Conservation (phyloP, 2,797 vertebrate species). For the Sardinella longiceps region DNA sequence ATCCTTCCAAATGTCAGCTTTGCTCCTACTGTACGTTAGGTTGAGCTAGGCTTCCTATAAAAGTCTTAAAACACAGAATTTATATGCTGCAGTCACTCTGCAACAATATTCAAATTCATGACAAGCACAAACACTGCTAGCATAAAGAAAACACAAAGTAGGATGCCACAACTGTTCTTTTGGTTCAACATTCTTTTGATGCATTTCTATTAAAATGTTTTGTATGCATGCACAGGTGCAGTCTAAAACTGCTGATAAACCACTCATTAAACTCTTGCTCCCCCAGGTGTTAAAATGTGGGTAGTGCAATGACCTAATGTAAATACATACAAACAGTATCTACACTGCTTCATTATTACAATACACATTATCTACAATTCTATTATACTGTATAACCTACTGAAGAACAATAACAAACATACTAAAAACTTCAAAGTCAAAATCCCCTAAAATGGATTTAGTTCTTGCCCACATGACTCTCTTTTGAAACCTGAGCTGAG, state of each 20-base stretch:
- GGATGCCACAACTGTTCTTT: not conserved
- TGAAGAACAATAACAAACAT: not conserved
- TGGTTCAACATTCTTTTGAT: not conserved
- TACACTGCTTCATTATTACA: not conserved
- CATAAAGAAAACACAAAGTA: not conserved
- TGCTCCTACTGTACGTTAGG: not conserved
- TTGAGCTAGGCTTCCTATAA: not conserved
- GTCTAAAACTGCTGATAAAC: not conserved
- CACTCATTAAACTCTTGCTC: conserved; percentile 2
- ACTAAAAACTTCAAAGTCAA: not conserved
- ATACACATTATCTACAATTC: not conserved
- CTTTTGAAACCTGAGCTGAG: not conserved
- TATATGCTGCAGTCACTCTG: not conserved
- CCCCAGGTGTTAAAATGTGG: not conserved
- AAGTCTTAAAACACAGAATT: not conserved
- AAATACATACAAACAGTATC: not conserved
- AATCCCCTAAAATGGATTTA: not conserved
- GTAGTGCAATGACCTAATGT: not conserved
- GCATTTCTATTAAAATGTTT: not conserved
- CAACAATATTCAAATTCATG: conserved; percentile 13
- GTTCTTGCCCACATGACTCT: not conserved
- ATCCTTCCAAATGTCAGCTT: not conserved
- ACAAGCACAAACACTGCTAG: not conserved
- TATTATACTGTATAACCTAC: not conserved
- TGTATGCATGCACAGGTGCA: conserved; percentile 1